Conservation (phyloP, 2,888 invertebrate species). For the Drosophila aldrichi region DNA sequence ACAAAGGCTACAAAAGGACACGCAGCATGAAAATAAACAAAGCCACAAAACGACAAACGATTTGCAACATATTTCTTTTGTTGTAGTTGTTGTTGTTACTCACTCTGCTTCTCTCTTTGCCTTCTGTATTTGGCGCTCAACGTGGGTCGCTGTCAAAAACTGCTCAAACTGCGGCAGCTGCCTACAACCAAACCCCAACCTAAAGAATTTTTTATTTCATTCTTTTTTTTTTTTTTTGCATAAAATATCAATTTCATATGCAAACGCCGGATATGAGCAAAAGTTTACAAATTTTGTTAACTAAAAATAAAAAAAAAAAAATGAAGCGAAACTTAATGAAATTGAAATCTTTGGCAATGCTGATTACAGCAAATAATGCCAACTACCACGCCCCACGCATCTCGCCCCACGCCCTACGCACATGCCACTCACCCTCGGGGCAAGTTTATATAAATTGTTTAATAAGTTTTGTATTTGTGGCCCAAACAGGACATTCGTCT, state of each 20-base stretch:
- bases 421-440: not conserved
- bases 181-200: not conserved
- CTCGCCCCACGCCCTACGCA: too few relatives aligned
- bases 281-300: conserved; percentile 35
- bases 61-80: conserved; percentile 27
- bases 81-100: not conserved
- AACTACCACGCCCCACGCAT: conserved; percentile 15
- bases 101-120: not conserved
- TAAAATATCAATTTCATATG: conserved; percentile 79
- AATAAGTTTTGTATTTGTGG: conserved; percentile 48
- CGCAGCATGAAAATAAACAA: conserved; percentile 66
- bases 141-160: conserved; percentile 50
- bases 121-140: conserved; percentile 9
- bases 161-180: conserved; percentile 55
- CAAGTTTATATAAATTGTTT: conserved; percentile 66
- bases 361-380: conserved; percentile 11
- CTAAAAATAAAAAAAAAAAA: not conserved
- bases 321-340: conserved; percentile 57
- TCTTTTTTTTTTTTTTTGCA: conserved; percentile 61
- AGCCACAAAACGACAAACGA: conserved; percentile 68
- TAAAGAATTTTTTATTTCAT: not conserved
- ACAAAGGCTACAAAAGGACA: conserved; percentile 48
- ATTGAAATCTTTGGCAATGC: conserved; percentile 57
- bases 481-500: conserved; percentile 37
- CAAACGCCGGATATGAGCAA: conserved; percentile 63